These are phyloP conservation scores for mouse (Mus musculus) DNA, from an alignment of 2,113 vertebrate genomes.

Conservation along the genomic window GRCm39 chr2:81117501-81118000, in stretches of 20 bases:
- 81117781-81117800: conserved; percentile 58
- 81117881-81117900: conserved; percentile 70
- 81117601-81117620: neutral
- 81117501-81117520: conserved; percentile 1
- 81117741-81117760: conserved; percentile 52
- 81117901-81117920: conserved; percentile 65
- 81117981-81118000: neutral
- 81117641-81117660: conserved; percentile 10
- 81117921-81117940: conserved; percentile 70
- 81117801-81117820: conserved; percentile 78
- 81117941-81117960: conserved; percentile 49
- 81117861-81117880: conserved; percentile 70
- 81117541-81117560: conserved; percentile 34
- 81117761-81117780: conserved; percentile 73
- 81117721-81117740: neutral
- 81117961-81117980: conserved; percentile 57
- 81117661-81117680: conserved; percentile 37
- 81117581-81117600: conserved; percentile 45
- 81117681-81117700: conserved; percentile 27
- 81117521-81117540: neutral
- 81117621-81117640: neutral
- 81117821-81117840: conserved; percentile 67
- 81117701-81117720: conserved; percentile 48
- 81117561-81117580: neutral
- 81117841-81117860: conserved; percentile 69